A percentile compares a stretch with the other conserved stretches of the same genome.
Evolutionary conservation across 2,797 vertebrate genomes (phyloP).

Genomic region (Orestias chungarensis): DNA sequence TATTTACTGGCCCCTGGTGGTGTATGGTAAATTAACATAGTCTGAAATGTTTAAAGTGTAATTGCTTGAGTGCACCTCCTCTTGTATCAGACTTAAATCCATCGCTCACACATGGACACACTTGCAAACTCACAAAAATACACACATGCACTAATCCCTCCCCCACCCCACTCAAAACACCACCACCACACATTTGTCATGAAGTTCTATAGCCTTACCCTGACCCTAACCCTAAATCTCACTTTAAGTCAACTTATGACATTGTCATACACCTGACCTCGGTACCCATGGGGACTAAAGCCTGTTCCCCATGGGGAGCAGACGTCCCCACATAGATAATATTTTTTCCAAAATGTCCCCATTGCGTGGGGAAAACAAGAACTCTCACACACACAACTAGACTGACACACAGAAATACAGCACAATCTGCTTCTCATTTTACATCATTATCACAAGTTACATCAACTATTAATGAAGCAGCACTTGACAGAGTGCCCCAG

Average conservation of each 20-base stretch:
- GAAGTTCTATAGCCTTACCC: no score
- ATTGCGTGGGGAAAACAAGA: no score
- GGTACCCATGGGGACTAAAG: no score
- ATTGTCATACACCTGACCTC: no score
- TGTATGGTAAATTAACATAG: conserved; percentile 21
- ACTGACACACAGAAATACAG: neutral
- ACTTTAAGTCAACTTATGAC: no score
- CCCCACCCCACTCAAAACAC: no score
- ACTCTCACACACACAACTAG: neutral
- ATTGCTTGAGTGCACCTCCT: neutral
- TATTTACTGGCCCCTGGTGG: conserved; percentile 51
- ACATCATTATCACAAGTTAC: conserved; percentile 50
- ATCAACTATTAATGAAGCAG: conserved; percentile 63
- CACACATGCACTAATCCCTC: neutral
- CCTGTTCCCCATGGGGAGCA: no score
- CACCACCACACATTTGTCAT: no score
- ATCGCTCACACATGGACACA: conserved; percentile 34
- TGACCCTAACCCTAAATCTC: no score
- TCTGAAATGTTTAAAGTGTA: conserved; percentile 29
- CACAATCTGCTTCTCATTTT: conserved; percentile 22
- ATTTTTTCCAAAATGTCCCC: no score
- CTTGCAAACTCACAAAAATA: conserved; percentile 3
- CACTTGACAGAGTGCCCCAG: conserved; percentile 52
- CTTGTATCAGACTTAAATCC: conserved; percentile 14
- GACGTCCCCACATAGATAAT: no score